Base-by-base conservation (phyloP, 2,797 vertebrate species). In the Kryptolebias ocellatus region DNA sequence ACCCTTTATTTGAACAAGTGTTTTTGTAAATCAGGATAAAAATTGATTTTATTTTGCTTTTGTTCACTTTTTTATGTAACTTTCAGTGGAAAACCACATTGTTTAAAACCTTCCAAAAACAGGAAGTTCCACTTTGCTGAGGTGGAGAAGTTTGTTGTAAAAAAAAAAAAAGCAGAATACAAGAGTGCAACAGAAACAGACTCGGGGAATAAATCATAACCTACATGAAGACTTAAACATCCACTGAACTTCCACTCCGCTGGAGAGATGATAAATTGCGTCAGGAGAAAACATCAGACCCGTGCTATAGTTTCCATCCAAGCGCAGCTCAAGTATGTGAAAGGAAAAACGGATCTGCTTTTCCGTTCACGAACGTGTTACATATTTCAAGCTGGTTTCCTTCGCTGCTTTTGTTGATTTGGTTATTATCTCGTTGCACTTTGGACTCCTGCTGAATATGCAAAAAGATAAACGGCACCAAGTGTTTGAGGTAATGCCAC, bases 231-330 rank as follows among this genome's bases (percentile, higher is more conserved):
- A 66, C 58, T 62, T 76, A 16, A 53, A 63, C 65, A 58, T 64
- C 17, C 42, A 69, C 60, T 34, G 34, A 53, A 59, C 65, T 64
- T 61, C 53, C 0, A 44, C 57, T 66, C 44, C 0, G 37, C 56
- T 57, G 70, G 57, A 73, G 49, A 62, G 57, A 62, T 54, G 60
- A 70, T 64, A 57, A 65, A 70, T 58, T 39, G 45, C 18, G 0
- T 47, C 74, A 60, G 74, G 60, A 67, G 60, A 64, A 78, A 60
- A 27, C 60, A 64, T 78, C 57, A 60, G 60, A 72, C 67, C 52
- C 8, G 55, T 42, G 44, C 47, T 60, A 50, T 53, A 49, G 37
- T 64, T 72, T 60, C 47, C 51, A 53, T 55, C 44, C 28, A 63
- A 67, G 67, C 47, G 50, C 28, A 57, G 53, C 52, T 56, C 60